These are phyloP conservation scores for Orchesellides sinensis DNA, from an alignment of 2,888 invertebrate species.

Conservation along the genomic window DNA sequence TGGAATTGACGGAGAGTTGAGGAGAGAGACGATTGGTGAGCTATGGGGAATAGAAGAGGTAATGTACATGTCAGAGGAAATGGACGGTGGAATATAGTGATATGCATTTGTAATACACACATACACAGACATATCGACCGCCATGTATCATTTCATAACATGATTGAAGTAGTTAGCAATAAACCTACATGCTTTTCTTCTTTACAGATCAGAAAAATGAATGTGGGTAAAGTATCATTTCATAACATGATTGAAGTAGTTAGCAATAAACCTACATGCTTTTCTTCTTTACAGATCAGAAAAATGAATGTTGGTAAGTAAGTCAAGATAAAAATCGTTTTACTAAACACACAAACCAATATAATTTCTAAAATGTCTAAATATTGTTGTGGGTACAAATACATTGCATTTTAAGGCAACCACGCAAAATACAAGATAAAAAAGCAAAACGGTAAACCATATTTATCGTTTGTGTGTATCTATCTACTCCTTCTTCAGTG, in stretches of 20 bases:
- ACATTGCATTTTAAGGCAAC: no score
- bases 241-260: background rate
- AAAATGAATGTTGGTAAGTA: background rate
- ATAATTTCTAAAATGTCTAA: no score
- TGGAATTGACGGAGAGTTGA: slow-evolving; percentile 53
- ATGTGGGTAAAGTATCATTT: background rate
- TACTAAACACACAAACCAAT: background rate
- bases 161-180: slow-evolving; percentile 46
- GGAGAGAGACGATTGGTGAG: background rate
- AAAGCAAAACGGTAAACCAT: no score
- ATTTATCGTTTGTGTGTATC: no score
- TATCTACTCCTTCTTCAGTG: no score
- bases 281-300: background rate
- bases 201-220: background rate
- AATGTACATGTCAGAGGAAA: background rate
- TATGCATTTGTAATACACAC: background rate
- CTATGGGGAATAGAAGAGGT: no score
- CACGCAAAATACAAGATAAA: no score
- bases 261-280: background rate
- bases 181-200: background rate
- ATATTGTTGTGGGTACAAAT: no score
- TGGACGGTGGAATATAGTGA: background rate
- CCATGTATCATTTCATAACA: slow-evolving; percentile 6
- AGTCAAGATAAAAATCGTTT: no score
- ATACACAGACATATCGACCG: background rate